phyloP scores from a whole-genome alignment of 2,888 invertebrate genomes.

The Oligia latruncula region DNA sequence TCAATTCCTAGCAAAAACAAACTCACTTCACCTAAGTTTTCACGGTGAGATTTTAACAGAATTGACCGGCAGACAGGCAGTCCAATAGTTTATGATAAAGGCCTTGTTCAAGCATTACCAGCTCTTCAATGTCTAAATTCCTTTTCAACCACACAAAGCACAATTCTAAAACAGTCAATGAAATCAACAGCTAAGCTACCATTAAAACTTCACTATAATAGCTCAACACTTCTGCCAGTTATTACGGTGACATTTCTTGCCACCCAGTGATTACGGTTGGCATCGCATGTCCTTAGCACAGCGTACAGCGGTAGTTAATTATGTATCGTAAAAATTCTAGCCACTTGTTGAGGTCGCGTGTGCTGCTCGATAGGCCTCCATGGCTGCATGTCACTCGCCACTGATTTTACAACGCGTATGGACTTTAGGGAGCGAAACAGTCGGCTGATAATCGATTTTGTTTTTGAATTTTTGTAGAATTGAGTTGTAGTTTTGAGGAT shows the following conservation, averaged over 20 bases:
- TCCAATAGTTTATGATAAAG: too few species aligned
- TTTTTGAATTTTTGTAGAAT: conserved; percentile 4
- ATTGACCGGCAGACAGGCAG: too few species aligned
- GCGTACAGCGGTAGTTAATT: conserved; percentile 56
- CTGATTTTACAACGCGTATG: conserved; percentile 32
- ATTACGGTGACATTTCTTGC: conserved; percentile 2
- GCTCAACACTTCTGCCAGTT: neutral
- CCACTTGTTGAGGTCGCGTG: conserved; percentile 72
- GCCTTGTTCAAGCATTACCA: neutral
- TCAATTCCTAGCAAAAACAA: too few species aligned
- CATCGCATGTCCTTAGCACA: conserved; percentile 26
- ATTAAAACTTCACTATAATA: conserved; percentile 16
- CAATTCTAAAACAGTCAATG: neutral
- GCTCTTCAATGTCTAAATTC: conserved; percentile 1
- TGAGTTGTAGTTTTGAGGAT: neutral
- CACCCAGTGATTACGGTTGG: conserved; percentile 17
- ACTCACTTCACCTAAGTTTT: too few species aligned
- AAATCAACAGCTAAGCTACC: conserved; percentile 9
- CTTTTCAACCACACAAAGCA: neutral
- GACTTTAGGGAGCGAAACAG: conserved; percentile 8
- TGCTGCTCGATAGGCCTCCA: conserved; percentile 42
- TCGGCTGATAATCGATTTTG: neutral
- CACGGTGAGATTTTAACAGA: too few species aligned
- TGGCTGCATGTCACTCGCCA: conserved; percentile 28
- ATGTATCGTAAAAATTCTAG: conserved; percentile 66